These are phyloP conservation scores for Terrapene triunguis DNA, from an alignment of 2,113 vertebrate species.

Conservation along the genomic window DNA sequence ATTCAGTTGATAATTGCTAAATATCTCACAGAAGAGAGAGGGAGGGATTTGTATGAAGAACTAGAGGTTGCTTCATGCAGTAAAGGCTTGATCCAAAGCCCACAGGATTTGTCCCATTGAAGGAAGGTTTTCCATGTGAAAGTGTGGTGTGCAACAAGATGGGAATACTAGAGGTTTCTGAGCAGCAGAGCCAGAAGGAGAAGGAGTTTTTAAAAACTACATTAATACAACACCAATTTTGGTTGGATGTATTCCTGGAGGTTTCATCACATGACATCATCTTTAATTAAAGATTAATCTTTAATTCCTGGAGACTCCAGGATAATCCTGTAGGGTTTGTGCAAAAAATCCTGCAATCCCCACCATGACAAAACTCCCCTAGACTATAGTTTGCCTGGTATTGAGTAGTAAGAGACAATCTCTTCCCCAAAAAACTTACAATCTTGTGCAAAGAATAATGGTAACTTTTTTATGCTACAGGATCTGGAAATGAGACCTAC, in stretches of 20 bases:
- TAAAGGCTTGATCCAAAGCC: background rate
- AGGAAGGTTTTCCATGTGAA: background rate
- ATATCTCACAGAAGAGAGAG: background rate
- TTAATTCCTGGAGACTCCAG: background rate
- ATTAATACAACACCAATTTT: background rate
- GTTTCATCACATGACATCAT: background rate
- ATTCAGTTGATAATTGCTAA: background rate
- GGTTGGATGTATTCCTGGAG: background rate
- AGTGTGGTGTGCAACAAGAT: background rate
- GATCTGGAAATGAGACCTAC: too few species aligned
- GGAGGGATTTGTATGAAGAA: background rate
- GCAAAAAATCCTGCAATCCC: background rate
- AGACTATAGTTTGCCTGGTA: background rate
- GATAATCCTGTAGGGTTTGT: background rate
- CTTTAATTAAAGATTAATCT: background rate
- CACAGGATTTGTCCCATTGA: background rate
- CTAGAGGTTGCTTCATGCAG: background rate
- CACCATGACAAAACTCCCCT: background rate
- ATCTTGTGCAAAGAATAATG: background rate
- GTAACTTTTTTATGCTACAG: background rate
- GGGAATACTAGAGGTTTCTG: background rate
- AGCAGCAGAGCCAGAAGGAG: background rate
- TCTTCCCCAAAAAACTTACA: too few species aligned
- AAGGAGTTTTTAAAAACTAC: background rate
- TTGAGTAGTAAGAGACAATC: background rate